Base-by-base conservation (phyloP, 1,140 invertebrate genomes). In the Euura lappo region DNA sequence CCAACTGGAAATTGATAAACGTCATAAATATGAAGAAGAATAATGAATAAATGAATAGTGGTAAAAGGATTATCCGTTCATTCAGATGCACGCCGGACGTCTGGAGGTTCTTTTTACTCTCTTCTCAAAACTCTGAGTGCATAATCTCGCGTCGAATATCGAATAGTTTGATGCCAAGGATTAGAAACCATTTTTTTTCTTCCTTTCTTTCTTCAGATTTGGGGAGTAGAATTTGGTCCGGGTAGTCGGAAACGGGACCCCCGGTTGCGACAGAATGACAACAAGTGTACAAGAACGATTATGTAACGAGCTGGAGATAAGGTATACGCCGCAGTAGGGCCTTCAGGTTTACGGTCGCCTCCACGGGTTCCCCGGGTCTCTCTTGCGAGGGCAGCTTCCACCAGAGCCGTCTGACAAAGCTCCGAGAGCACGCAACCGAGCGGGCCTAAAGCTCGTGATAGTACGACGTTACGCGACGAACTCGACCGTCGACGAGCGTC, bases 231-330 rank as follows among this genome's bases (percentile, higher is more conserved):
- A 68, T 68, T 72, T 44, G 67, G 69, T 66, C 2, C 11, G 64
- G 67, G 60, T 45, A 43, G 66, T 46, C 45, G 44, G 51, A 65
- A 46, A 64, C 44, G 72, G 43, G 70, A 79, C 68, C 75, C 73
- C 69, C 72, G 76, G 76, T 65, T 68, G 74, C 76, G 81, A 81
- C 79, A 78, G 8, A 60, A 60, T 60, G 51, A 60, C 51, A n/a
- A 60, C 8, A n/a, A 60, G 51, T 60, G 8, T 60, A 80, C 76
- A 74, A 75, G 76, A 78, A 80, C 75, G 81, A 84, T 83, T 83
- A 83, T 78, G 80, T 80, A 78, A 80, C 76, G 79, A 80, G 80
- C 75, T 71, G 72, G 74, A 74, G 76, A 74, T 68, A 74, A 79
- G 77, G 78, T 78, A 75, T 60, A 60, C 51, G 51, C 51, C 43